Evolutionary conservation across 2,888 invertebrate species (phyloP), one percentile per base, ranked within the genome.

Genomic region (Aphodius sticticus): DNA sequence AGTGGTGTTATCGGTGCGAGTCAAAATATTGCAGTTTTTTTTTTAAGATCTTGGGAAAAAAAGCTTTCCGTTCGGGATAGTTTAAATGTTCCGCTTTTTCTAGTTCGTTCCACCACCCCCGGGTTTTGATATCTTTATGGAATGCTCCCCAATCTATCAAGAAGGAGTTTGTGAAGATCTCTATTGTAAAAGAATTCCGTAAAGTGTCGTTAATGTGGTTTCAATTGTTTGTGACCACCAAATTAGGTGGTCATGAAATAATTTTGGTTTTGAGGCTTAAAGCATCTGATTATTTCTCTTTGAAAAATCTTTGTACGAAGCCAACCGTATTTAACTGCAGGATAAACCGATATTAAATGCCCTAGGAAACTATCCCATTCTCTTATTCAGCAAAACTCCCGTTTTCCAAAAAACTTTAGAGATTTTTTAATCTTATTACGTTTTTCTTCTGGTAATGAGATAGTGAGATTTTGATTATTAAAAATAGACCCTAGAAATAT

Each of bases 271-370:
- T 71, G 70, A 70, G 78, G 38, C 72, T 81, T 83, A 7, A 85
- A 70, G 69, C 77, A 83, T 26, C 76, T 53, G 76, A 78, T 79
- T 76, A 79, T 81, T 71, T 77, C 35, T 15, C 82, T 72, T 79
- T 80, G 79, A 76, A 82, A 77, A 14, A 79, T 9, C 79, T 86
- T 86, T 0, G 85, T 85, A n/a, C 86, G 84, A 12, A 86, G 80
- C 83, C 83, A 85, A 4, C 85, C 84, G 77, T 86, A 86, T 76
- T 85, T 83, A 14, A 85, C 81, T 1, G 84, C 86, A 15, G 86
- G 86, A 70, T 85, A 86, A 70, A 82, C 82, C 0, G 86, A 81
- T 4, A 82, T 80, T 70, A 86, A 79, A 26, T 74, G 69, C 6
- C 83, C 85, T 38, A 84, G 77, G 35, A 84, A 76, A 7, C 76